Evolutionary conservation across 2,888 invertebrate species (phyloP).

Genomic region (Acholoe squamosa): DNA sequence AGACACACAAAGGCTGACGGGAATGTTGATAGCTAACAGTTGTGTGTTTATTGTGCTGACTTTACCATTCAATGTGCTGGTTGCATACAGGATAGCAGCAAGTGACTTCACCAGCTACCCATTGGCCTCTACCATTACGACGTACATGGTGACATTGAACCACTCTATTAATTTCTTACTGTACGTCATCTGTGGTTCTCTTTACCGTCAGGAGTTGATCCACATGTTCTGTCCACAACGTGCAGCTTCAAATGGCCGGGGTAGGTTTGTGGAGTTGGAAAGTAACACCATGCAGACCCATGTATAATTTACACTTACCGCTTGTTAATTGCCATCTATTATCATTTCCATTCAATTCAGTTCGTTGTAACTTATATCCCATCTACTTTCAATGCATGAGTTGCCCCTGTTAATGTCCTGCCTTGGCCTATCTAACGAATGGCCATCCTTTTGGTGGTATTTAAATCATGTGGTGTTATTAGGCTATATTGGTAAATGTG

Average conservation of each 20-base stretch:
- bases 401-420: too few species aligned
- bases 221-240: constrained; percentile 27
- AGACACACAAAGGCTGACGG: constrained; percentile 43
- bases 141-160: constrained; percentile 41
- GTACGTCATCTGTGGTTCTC: constrained; percentile 44
- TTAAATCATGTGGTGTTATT: too few species aligned
- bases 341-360: too few species aligned
- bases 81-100: neutral
- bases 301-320: neutral
- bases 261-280: neutral
- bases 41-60: constrained; percentile 54
- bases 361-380: too few species aligned
- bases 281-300: neutral
- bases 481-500: too few species aligned
- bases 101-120: neutral
- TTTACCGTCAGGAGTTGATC: constrained; percentile 24
- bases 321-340: too few species aligned
- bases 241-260: neutral
- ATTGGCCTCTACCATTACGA: neutral
- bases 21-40: constrained; percentile 52
- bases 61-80: constrained; percentile 19
- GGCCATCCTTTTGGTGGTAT: too few species aligned
- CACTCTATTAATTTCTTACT: constrained; percentile 54
- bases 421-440: too few species aligned
- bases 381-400: too few species aligned